phyloP scores from a whole-genome alignment of 1,140 invertebrate genomes.

The Acromyrmex charruanus region DNA sequence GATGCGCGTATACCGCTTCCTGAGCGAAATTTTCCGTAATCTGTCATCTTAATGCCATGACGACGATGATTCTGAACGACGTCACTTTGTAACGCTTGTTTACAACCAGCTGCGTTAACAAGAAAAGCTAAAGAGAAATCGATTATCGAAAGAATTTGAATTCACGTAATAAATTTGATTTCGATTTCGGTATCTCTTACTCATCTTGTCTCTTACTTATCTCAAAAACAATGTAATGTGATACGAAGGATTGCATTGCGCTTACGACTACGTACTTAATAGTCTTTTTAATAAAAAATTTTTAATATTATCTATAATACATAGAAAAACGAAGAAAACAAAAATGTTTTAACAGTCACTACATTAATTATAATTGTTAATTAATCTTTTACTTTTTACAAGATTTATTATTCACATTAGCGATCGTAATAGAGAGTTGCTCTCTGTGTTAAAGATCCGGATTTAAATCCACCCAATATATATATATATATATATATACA shows the following conservation, averaged over 20 bases:
- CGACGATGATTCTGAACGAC: conserved; percentile 30
- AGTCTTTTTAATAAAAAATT: conserved; percentile 6
- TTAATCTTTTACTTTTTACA: conserved; percentile 6
- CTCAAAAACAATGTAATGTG: background rate
- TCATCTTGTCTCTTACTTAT: background rate
- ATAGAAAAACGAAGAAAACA: background rate
- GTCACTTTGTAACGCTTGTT: background rate
- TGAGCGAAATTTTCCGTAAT: conserved; percentile 82
- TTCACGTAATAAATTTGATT: conserved; percentile 18
- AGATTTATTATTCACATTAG: background rate
- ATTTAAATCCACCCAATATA: too few species aligned
- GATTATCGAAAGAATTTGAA: background rate
- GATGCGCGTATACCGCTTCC: conserved; percentile 70
- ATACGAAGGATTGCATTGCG: background rate
- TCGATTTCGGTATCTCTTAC: background rate
- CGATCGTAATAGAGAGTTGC: too few species aligned
- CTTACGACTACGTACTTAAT: background rate
- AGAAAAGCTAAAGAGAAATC: background rate
- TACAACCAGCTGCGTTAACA: background rate
- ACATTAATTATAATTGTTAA: background rate
- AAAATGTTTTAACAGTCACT: background rate
- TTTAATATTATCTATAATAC: too few species aligned
- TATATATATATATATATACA: too few species aligned
- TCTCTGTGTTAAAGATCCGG: too few species aligned
- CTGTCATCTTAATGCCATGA: conserved; percentile 69